phyloP scores from a whole-genome alignment of 2,113 vertebrate species.

The Pterocles gutturalis region DNA sequence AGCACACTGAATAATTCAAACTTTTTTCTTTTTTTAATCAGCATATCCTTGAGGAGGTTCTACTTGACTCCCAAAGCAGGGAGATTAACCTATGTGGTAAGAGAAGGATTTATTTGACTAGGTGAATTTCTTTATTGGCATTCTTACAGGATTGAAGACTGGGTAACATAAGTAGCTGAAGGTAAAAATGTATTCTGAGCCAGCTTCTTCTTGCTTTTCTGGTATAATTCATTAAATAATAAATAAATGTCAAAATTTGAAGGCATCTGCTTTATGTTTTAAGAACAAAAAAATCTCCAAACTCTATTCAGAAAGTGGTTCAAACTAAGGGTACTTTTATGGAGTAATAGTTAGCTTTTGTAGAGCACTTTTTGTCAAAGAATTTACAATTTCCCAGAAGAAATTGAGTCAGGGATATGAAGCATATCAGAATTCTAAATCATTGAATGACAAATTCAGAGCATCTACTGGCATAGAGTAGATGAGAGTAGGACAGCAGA shows the following conservation, averaged over 20 bases:
- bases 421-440: background rate
- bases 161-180: background rate
- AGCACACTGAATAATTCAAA: background rate
- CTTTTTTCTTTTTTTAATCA: background rate
- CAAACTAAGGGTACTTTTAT: background rate
- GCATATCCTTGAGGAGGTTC: background rate
- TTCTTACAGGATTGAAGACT: background rate
- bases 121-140: background rate
- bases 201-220: background rate
- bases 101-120: background rate
- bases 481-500: background rate
- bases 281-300: background rate
- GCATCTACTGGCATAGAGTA: background rate
- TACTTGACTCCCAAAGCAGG: background rate
- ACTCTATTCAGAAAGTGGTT: background rate
- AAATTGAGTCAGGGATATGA: background rate
- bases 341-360: background rate
- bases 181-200: background rate
- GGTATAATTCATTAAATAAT: background rate
- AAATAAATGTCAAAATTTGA: background rate
- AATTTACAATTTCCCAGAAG: background rate
- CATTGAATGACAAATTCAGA: background rate
- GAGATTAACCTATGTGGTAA: accelerated
- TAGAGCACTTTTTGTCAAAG: background rate
- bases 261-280: background rate